Evolutionary conservation across 1,140 invertebrate species (phyloP).

Genomic region (Microplitis demolitor): DNA sequence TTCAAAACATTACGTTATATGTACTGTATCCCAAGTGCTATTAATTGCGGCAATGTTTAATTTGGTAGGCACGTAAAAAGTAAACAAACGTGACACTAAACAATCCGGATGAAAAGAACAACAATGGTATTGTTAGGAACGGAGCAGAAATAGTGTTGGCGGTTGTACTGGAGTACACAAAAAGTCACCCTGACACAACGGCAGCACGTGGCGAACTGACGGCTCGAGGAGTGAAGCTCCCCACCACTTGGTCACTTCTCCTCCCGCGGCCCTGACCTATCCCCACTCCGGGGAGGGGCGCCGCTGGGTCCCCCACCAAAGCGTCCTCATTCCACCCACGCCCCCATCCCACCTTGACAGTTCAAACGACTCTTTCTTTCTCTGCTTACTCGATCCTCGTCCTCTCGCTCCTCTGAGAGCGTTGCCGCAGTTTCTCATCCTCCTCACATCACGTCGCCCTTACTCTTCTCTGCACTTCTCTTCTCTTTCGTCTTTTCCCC

Average conservation of each 20-base stretch:
- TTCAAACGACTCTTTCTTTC: slow-evolving; percentile 31
- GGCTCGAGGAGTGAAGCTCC: slow-evolving; percentile 38
- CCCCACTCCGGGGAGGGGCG: slow-evolving; percentile 44
- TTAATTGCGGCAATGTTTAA: too few species aligned
- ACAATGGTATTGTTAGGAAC: background rate
- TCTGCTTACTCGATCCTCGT: slow-evolving; percentile 18
- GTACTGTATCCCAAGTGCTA: too few species aligned
- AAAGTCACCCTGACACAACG: slow-evolving; percentile 52
- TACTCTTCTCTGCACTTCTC: slow-evolving; percentile 16
- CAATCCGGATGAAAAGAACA: too few species aligned
- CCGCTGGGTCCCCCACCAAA: slow-evolving; percentile 38
- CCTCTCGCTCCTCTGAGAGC: slow-evolving; percentile 20
- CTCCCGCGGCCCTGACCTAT: slow-evolving; percentile 40
- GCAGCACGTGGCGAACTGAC: slow-evolving; percentile 62
- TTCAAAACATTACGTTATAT: too few species aligned
- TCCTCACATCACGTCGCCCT: background rate
- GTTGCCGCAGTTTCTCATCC: background rate
- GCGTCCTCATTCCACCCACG: slow-evolving; percentile 52
- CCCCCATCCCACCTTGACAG: slow-evolving; percentile 47
- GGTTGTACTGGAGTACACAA: background rate
- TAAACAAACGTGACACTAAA: too few species aligned
- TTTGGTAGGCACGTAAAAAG: too few species aligned
- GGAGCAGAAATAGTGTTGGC: background rate
- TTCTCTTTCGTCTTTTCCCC: slow-evolving; percentile 20
- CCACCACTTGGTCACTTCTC: slow-evolving; percentile 26